A percentile compares a stretch with the other conserved stretches of the same genome.
Evolutionary conservation across 2,888 invertebrate genomes (phyloP).

Genomic region (Brachynemurus nebulosus): DNA sequence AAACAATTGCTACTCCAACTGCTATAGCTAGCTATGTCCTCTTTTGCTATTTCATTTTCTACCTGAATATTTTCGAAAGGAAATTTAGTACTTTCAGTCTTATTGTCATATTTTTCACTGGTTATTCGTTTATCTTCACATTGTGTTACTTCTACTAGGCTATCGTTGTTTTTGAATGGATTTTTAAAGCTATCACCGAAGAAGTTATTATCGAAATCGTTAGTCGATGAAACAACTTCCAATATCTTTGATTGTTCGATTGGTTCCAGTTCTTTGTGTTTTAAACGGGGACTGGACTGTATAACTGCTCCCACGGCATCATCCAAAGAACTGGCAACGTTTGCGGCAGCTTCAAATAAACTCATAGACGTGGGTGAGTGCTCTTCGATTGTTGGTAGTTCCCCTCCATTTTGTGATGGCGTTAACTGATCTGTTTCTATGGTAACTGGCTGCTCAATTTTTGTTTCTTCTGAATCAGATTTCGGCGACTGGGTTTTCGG

Average conservation of each 20-base stretch:
- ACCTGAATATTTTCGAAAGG: slow-evolving; percentile 5
- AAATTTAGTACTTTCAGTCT: slow-evolving; percentile 7
- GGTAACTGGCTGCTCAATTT: no score
- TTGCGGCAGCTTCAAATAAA: slow-evolving; percentile 50
- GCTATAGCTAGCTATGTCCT: neutral
- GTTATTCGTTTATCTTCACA: no score
- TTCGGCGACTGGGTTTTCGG: no score
- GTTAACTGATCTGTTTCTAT: no score
- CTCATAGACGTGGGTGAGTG: slow-evolving; percentile 32
- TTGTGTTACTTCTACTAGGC: slow-evolving; percentile 10
- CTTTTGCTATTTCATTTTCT: neutral
- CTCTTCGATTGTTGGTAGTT: no score
- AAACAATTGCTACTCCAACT: slow-evolving; percentile 50
- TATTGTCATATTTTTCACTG: slow-evolving; percentile 17
- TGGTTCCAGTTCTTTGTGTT: slow-evolving; percentile 37
- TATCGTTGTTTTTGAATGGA: neutral
- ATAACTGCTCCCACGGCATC: slow-evolving; percentile 54
- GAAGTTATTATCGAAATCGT: slow-evolving; percentile 1
- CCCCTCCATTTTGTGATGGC: no score
- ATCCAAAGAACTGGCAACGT: slow-evolving; percentile 49
- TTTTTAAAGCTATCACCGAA: neutral
- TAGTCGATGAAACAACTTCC: slow-evolving; percentile 9
- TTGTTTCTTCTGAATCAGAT: no score
- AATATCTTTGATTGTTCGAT: slow-evolving; percentile 25
- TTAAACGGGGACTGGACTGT: slow-evolving; percentile 43